Percentiles rank a stretch among this genome's conserved stretches.
phyloP scores from a whole-genome alignment of 2,113 vertebrate species.

The Tringa solitaria region DNA sequence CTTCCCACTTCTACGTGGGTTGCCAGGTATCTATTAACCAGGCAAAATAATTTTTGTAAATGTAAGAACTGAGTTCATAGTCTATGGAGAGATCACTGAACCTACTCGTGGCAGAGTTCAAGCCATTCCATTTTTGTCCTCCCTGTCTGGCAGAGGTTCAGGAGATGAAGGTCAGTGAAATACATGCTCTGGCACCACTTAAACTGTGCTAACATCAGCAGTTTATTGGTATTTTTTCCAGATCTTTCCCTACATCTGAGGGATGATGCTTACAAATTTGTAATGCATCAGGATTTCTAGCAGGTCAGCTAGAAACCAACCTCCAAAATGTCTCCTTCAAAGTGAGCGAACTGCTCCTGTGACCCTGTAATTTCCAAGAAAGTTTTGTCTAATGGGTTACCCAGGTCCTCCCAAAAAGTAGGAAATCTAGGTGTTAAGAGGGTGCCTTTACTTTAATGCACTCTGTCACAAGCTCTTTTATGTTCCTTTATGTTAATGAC shows the following conservation, averaged over 20 bases:
- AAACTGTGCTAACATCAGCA: slow-evolving; percentile 6
- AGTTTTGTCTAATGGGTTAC: neutral
- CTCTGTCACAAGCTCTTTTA: neutral
- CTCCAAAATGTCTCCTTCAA: neutral
- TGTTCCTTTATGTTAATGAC: neutral
- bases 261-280: neutral
- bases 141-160: neutral
- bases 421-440: neutral
- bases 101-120: neutral
- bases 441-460: neutral
- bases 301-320: neutral
- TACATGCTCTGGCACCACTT: neutral
- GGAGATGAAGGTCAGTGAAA: slow-evolving; percentile 30
- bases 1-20: neutral
- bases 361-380: neutral
- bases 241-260: neutral
- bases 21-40: neutral
- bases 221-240: slow-evolving; percentile 22
- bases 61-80: neutral
- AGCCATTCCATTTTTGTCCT: neutral
- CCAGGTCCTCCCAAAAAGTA: neutral
- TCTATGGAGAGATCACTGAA: neutral
- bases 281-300: neutral
- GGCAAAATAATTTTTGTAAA: neutral
- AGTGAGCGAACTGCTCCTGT: neutral